These are phyloP conservation scores for Tanypteryx hageni DNA, from an alignment of 2,888 invertebrate species.

Conservation along the genomic window DNA sequence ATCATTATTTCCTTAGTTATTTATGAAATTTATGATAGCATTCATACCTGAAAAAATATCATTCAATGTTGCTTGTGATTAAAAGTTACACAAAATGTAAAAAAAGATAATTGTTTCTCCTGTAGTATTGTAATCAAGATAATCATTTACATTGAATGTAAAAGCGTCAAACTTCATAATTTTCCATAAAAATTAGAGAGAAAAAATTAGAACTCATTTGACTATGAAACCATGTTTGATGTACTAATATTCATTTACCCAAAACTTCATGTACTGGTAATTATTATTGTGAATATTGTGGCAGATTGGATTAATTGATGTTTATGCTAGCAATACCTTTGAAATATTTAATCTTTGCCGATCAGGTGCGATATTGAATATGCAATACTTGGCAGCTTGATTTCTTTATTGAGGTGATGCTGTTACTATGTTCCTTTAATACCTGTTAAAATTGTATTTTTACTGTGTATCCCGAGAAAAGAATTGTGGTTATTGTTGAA, in stretches of 20 bases:
- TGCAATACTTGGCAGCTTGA: not conserved
- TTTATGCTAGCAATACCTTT: not conserved
- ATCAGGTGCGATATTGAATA: not conserved
- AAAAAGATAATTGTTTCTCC: not conserved
- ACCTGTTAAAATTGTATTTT: constrained; percentile 29
- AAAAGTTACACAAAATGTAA: not conserved
- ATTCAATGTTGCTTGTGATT: not conserved
- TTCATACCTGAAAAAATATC: not conserved
- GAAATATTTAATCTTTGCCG: not conserved
- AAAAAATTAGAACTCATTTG: not conserved
- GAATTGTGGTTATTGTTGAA: not conserved
- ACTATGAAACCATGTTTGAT: not conserved
- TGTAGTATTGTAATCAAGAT: not conserved
- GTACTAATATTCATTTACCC: not conserved
- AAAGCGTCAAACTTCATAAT: not conserved
- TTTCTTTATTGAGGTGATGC: not conserved
- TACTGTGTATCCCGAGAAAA: not conserved
- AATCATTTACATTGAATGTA: not conserved
- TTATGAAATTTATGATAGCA: not conserved
- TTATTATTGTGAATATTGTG: not conserved
- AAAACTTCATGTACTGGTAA: not conserved
- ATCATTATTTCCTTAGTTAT: constrained; percentile 10
- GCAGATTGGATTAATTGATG: not conserved
- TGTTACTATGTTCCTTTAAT: not conserved
- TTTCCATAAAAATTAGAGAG: not conserved